Evolutionary conservation across 2,888 invertebrate genomes (phyloP), one percentile per base, ranked within the genome.

Genomic region (Esperia sulphurella): DNA sequence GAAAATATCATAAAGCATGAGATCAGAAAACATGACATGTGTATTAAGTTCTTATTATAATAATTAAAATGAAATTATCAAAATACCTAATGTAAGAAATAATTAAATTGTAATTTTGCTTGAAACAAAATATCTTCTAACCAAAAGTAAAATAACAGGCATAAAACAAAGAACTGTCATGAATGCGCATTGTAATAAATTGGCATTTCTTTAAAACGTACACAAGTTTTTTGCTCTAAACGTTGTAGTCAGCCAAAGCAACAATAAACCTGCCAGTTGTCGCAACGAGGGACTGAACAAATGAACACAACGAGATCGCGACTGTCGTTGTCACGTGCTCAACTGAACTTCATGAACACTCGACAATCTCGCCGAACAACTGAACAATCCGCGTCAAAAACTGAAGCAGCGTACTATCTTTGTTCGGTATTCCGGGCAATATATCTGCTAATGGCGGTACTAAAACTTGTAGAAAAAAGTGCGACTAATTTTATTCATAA

Each of bases 301-400:
- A 57, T 51, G 66, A 39, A 14, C 14, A 39, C 59, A 64, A 61
- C 54, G 37, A 12, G 37, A 37, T 37, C 37, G 55, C 64, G 58
- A 62, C 57, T 67, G 63, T 60, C 63, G 57, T 60, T 63, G 65
- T 70, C 73, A 63, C 60, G 53, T 50, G 57, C 55, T 62, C 62
- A 65, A 74, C 68, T 68, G 71, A 68, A 69, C 69, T 63, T 59
- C 57, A 61, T 58, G 59, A 56, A 53, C 35, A 35, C 35, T n/a
- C 10, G 10, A 35, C 60, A 53, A 57, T 54, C 53, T 49, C 45
- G 42, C 13, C 47, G 53, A 52, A 53, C 57, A 49, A 59, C 45
- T 48, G 60, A 63, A 74, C 75, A 73, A 69, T 70, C 56, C 60
- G 52, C 61, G 70, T 63, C 66, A 54, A 59, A 64, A 57, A 54